Evolutionary conservation across 2,113 vertebrate species (phyloP), one percentile per base, ranked within the genome.

Genomic region (Etia nguti): DNA sequence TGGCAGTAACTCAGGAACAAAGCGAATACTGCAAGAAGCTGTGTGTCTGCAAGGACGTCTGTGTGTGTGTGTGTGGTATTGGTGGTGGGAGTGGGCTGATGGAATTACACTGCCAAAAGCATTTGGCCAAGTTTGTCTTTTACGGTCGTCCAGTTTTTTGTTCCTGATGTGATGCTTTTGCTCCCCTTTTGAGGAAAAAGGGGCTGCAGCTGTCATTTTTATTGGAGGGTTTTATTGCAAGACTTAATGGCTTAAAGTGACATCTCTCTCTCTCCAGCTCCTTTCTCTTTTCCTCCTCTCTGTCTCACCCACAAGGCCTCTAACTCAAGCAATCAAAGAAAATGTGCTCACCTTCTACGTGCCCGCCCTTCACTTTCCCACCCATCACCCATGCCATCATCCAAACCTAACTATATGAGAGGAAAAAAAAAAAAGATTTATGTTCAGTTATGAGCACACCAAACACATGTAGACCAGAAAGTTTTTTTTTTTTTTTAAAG

Each of bases 141-240:
- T 96, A 97, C 84, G 52, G 95, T 93, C 88, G 70, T 93, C 91
- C 93, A 94, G 94, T 95, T 95, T 95, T 96, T 95, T 94, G 94
- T 93, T 95, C 93, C 94, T 87, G 93, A 95, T 95, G 95, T 90
- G 93, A 94, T 95, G 95, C 95, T 92, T 94, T 94, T 85, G 91
- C 92, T 93, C 91, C 91, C 95, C 94, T 94, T 96, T 96, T 95
- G 94, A 94, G 94, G 89, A 93, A 91, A 91, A 94, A 88, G 92
- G 83, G 94, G 60, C 95, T 88, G 92, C 96, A 96, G 96, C 96
- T 97, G 96, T 96, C 95, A 96, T 96, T 96, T 97, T 96, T 96
- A 96, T 96, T 96, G 92, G 94, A 86, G 90, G 89, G 93, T 92
- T 96, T 97, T 97, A 96, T 94, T 90, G 94, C 77, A 65, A 94